Conservation (phyloP, 1,140 invertebrate genomes). For the Acromyrmex heyeri region DNA sequence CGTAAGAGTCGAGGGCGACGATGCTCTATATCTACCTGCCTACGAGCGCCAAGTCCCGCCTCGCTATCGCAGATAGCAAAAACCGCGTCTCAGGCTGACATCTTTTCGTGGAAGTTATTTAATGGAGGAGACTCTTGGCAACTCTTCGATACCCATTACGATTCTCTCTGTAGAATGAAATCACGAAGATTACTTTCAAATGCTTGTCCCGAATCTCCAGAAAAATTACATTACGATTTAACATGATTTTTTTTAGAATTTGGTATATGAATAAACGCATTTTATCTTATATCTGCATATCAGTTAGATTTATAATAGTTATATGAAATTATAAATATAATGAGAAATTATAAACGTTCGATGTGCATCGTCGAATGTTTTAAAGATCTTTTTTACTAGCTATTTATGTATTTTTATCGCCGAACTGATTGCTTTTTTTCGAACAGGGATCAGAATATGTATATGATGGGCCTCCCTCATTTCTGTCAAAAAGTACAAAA, state of each 20-base stretch:
- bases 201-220: neutral
- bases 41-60: constrained; percentile 56
- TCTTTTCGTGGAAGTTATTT: constrained; percentile 61
- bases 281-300: neutral
- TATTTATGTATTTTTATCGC: neutral
- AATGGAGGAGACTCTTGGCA: constrained; percentile 25
- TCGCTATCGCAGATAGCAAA: constrained; percentile 14
- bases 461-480: neutral
- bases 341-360: neutral
- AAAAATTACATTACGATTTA: neutral
- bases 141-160: neutral
- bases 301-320: neutral
- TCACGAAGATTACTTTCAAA: constrained; percentile 1
- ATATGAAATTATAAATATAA: neutral
- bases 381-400: neutral
- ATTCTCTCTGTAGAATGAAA: constrained; percentile 2
- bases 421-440: neutral
- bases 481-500: constrained; percentile 15
- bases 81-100: constrained; percentile 33
- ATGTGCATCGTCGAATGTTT: neutral
- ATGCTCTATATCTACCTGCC: constrained; percentile 38
- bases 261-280: neutral
- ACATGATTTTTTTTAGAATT: neutral
- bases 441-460: neutral
- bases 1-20: constrained; percentile 48